Evolutionary conservation across 2,113 vertebrate species (phyloP).

Genomic region (Orycteropus afer): DNA sequence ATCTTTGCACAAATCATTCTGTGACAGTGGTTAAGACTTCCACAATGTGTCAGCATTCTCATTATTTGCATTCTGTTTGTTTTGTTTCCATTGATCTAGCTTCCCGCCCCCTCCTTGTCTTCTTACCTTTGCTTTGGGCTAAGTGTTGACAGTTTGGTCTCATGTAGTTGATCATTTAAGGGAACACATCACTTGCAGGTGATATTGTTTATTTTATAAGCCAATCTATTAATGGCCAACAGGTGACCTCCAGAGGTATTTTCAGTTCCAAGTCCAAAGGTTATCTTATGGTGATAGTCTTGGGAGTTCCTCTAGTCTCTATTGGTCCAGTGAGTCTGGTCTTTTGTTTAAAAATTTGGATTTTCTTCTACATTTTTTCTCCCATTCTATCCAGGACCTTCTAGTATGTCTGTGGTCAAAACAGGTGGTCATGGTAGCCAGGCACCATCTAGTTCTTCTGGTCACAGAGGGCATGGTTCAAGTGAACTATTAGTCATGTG

Average conservation of each 20-base stretch:
- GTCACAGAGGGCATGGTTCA: no score
- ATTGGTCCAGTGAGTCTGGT: neutral
- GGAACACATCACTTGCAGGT: neutral
- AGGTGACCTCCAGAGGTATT: neutral
- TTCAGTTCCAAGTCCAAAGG: neutral
- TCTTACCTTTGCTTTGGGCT: neutral
- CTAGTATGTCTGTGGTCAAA: neutral
- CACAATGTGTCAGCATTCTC: neutral
- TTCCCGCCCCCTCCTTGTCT: neutral
- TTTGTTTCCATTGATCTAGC: neutral
- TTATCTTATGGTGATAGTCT: neutral
- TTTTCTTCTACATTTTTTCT: neutral
- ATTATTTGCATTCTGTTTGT: neutral
- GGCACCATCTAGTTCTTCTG: no score
- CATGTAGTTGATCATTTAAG: neutral
- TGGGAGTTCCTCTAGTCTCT: neutral
- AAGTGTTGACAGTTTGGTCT: neutral
- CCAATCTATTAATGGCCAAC: neutral
- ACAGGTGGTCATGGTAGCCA: no score
- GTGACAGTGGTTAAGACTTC: neutral
- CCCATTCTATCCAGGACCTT: neutral
- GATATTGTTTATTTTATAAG: neutral
- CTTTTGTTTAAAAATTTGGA: neutral
- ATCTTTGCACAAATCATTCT: neutral
- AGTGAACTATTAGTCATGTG: neutral